Percentiles rank a stretch among this genome's conserved stretches.
Evolutionary conservation across 2,797 vertebrate genomes (phyloP).

Genomic region (Rhinatrema bivittatum): DNA sequence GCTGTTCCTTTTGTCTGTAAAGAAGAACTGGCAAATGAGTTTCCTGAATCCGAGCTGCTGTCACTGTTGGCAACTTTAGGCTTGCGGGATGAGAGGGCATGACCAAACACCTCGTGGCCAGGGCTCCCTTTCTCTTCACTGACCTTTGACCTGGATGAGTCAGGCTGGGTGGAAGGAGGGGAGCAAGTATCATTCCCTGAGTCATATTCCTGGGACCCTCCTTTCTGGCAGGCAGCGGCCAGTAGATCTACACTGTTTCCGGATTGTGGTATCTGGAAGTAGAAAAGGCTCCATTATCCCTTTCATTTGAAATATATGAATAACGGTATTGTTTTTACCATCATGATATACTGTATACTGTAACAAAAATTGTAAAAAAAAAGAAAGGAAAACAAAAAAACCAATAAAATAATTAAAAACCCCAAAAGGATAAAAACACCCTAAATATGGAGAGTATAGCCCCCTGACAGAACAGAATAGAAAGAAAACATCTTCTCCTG

Average conservation of each 20-base stretch:
- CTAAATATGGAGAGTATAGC: constrained; percentile 67
- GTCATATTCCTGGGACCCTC: constrained; percentile 83
- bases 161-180: constrained; percentile 80
- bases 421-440: constrained; percentile 26
- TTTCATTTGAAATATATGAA: constrained; percentile 42
- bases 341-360: constrained; percentile 75
- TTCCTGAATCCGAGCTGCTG: constrained; percentile 89
- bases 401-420: constrained; percentile 14
- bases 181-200: constrained; percentile 96
- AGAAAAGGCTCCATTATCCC: constrained; percentile 60
- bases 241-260: constrained; percentile 69
- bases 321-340: constrained; percentile 65
- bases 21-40: constrained; percentile 89
- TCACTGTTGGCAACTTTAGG: constrained; percentile 66
- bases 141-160: constrained; percentile 64
- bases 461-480: constrained; percentile 73
- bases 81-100: constrained; percentile 59
- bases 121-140: constrained; percentile 57
- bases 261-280: constrained; percentile 83
- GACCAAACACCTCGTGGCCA: constrained; percentile 37
- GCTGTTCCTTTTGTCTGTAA: constrained; percentile 73
- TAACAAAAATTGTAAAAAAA: constrained; percentile 63
- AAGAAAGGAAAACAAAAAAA: constrained; percentile 24
- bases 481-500: constrained; percentile 68
- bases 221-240: constrained; percentile 50